Base-by-base conservation (phyloP, 2,113 vertebrate genomes). In the Sinosuthora webbiana region DNA sequence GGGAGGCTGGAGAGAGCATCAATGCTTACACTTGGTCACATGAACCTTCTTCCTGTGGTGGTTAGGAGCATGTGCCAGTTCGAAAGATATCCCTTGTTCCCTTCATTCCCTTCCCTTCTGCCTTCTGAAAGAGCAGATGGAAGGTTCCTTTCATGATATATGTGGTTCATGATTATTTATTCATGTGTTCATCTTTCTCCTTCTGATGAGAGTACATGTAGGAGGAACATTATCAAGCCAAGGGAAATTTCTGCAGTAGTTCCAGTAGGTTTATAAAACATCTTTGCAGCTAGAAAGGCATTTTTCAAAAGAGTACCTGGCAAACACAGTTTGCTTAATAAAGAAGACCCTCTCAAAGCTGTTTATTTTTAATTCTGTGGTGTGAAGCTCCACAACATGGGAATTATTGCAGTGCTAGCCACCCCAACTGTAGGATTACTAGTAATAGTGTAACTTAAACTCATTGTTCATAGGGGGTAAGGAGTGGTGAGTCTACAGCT, bases 131-230 rank as follows among this genome's bases (percentile, higher is more conserved):
- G 85, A 97, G 57, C 75, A 97, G 95, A 85, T 94, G 94, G 87
- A 97, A 94, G 92, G 60, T 96, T 96, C 90, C 57, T 82, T 89
- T 84, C 28, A 30, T 60, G 60, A 74, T 89, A 23, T 64, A 89
- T 50, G 30, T 97, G 88, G 50, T 60, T 95, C 39, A 79, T 96
- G 47, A 86, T 98, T 96, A 85, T 93, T 97, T 97, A 93, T 94
- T 95, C 95, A 91, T 93, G 37, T 78, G 88, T 83, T 96, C 83
- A 77, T 95, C 90, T 84, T 91, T 89, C 87, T 95, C 67, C 93
- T 89, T 93, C 93, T 97, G 83, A 86, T 85, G 78, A 94, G 82
- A 94, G 68, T 95, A 67, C 56, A 59, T 80, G 95, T 97, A 94
- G 95, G 85, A 97, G 87, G 91, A 64, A 90, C 49, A 75, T 93